Percentiles rank a stretch among this genome's conserved stretches.
These are phyloP conservation scores for Rousettus madagascariensis DNA, from an alignment of 2,797 vertebrate genomes.

Conservation along the genomic window DNA sequence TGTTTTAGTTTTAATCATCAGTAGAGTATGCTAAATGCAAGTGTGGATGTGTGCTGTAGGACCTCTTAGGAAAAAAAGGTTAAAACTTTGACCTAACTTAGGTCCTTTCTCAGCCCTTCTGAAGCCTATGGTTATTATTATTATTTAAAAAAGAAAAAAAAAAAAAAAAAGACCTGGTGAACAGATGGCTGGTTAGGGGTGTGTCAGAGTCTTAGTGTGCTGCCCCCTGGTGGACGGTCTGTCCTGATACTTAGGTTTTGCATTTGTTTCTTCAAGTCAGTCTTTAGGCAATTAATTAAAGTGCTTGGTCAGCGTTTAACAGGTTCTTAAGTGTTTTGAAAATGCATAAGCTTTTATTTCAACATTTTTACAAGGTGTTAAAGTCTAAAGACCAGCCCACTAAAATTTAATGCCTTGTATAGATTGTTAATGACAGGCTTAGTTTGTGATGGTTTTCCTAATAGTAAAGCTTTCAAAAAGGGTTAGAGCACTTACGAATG, in stretches of 20 bases:
- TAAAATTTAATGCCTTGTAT: slow-evolving; percentile 65
- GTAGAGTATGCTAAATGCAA: not conserved
- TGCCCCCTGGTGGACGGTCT: not conserved
- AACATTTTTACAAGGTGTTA: slow-evolving; percentile 75
- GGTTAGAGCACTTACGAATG: not conserved
- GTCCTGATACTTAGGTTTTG: slow-evolving; percentile 18
- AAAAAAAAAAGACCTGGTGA: not conserved
- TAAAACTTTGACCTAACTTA: not conserved
- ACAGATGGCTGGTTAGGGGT: not conserved
- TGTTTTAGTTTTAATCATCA: slow-evolving; percentile 6
- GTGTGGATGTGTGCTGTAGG: not conserved
- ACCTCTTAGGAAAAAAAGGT: not conserved
- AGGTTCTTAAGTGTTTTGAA: slow-evolving; percentile 57
- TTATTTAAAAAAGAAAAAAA: too few relatives aligned
- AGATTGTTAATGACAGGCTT: slow-evolving; percentile 72
- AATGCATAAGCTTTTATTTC: slow-evolving; percentile 51
- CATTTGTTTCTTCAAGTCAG: slow-evolving; percentile 20
- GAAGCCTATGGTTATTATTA: not conserved
- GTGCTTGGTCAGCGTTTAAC: slow-evolving; percentile 23
- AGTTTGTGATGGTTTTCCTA: slow-evolving; percentile 66
- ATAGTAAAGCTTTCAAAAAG: slow-evolving; percentile 57
- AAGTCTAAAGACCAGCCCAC: slow-evolving; percentile 65
- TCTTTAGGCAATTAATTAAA: slow-evolving; percentile 57
- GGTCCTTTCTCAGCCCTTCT: not conserved
- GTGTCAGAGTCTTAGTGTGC: not conserved